phyloP scores from a whole-genome alignment of 1,140 invertebrate genomes.

The Cydia strobilella region DNA sequence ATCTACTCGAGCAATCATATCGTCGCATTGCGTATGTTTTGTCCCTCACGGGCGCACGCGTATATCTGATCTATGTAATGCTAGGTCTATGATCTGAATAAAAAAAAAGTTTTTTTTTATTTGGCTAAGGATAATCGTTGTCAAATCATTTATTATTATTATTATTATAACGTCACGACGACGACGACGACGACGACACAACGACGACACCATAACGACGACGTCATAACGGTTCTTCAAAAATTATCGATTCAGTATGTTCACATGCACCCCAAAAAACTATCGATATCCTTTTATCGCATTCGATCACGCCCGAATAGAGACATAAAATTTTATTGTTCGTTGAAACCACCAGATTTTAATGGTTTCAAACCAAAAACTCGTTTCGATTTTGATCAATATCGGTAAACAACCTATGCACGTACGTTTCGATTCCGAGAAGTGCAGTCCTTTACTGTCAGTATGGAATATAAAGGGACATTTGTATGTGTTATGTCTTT shows the following conservation, averaged over 20 bases:
- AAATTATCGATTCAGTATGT: not conserved
- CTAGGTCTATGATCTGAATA: too few species aligned
- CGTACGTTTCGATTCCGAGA: constrained; percentile 59
- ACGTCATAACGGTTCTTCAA: not conserved
- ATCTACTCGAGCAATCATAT: too few species aligned
- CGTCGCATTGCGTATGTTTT: too few species aligned
- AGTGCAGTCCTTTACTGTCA: constrained; percentile 11
- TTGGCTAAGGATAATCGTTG: too few species aligned
- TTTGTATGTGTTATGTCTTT: constrained; percentile 60
- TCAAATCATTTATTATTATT: too few species aligned
- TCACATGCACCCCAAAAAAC: constrained; percentile 5
- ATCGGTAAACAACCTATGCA: constrained; percentile 67
- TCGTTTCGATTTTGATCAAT: constrained; percentile 69
- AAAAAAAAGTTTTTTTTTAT: too few species aligned
- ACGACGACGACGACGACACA: too few species aligned
- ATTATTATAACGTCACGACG: too few species aligned
- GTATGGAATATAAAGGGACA: constrained; percentile 60
- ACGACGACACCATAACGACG: too few species aligned
- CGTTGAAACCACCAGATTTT: constrained; percentile 60
- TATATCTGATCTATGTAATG: too few species aligned
- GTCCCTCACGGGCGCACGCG: too few species aligned
- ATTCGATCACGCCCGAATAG: constrained; percentile 51
- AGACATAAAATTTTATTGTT: constrained; percentile 74
- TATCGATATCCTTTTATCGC: constrained; percentile 27
- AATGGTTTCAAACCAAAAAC: constrained; percentile 53